Percentiles rank a stretch among this genome's conserved stretches.
Conservation (phyloP, 2,113 vertebrate species). For the Callaeas wilsoni region DNA sequence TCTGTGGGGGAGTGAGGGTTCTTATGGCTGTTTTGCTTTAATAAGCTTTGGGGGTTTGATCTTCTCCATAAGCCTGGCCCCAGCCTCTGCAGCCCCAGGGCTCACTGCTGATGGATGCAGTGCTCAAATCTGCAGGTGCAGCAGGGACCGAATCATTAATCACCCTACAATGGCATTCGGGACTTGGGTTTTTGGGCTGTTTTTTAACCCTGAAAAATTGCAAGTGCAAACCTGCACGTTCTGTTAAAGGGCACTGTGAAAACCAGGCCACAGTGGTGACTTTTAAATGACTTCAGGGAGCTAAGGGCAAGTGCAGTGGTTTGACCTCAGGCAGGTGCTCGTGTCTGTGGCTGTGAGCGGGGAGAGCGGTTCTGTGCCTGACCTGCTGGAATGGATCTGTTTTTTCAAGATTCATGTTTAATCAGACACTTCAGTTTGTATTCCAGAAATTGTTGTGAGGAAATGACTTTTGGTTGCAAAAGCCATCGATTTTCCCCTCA, state of each 20-base stretch:
- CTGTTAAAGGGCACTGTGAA: background rate
- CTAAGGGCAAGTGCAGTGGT: background rate
- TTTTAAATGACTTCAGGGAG: background rate
- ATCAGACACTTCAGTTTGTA: background rate
- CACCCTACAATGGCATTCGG: background rate
- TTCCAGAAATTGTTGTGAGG: background rate
- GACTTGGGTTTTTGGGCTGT: background rate
- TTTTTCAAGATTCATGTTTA: background rate
- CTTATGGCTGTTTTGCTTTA: background rate
- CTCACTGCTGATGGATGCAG: background rate
- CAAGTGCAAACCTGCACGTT: background rate
- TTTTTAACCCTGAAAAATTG: background rate
- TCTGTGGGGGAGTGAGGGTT: background rate
- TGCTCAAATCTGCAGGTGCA: background rate
- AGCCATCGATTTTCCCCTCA: background rate
- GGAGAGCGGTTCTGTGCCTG: background rate
- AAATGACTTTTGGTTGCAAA: background rate
- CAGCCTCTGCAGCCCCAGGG: background rate
- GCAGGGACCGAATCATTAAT: background rate
- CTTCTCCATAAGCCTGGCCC: background rate
- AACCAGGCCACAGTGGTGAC: background rate
- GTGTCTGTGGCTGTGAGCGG: background rate
- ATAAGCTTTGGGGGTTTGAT: constrained; percentile 10
- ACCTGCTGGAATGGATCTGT: background rate
- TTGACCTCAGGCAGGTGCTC: background rate